Evolutionary conservation across 2,113 vertebrate genomes (phyloP).

Genomic region (Corydoras sp.): DNA sequence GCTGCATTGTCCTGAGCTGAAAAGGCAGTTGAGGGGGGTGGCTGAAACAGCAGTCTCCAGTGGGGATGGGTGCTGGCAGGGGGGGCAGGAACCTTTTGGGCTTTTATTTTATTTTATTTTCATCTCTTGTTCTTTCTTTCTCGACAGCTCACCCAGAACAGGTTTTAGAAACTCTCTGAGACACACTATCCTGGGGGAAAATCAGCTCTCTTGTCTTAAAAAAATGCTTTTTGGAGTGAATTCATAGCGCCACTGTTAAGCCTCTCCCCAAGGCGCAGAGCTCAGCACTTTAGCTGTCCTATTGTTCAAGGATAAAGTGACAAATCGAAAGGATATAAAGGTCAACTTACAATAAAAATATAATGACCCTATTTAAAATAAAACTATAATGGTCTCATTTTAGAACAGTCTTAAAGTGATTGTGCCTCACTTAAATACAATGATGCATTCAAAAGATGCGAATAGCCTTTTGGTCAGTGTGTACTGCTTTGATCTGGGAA

Average conservation of each 20-base stretch:
- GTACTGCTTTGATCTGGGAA: constrained; percentile 27
- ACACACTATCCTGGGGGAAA: constrained; percentile 40
- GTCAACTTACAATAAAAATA: constrained; percentile 18
- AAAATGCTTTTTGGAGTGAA: constrained; percentile 37
- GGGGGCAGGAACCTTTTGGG: constrained; percentile 38
- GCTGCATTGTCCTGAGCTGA: constrained; percentile 65
- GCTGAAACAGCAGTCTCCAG: constrained; percentile 57
- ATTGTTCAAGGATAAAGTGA: constrained; percentile 38
- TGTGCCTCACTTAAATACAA: not conserved
- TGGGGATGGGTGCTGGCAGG: constrained; percentile 45
- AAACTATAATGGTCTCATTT: not conserved
- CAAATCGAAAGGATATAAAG: constrained; percentile 27
- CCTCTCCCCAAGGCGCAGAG: constrained; percentile 32
- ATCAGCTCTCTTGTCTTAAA: constrained; percentile 38
- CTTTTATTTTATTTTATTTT: constrained; percentile 56
- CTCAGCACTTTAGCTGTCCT: constrained; percentile 29
- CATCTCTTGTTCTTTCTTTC: constrained; percentile 64
- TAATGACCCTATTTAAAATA: not conserved
- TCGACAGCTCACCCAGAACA: constrained; percentile 64
- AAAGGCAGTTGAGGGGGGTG: constrained; percentile 60
- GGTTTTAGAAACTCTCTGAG: constrained; percentile 36
- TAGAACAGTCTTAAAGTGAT: constrained; percentile 1
- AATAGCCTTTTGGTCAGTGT: not conserved
- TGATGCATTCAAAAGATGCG: not conserved
- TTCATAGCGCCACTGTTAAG: constrained; percentile 40